phyloP scores from a whole-genome alignment of 2,888 invertebrate species.

The Drosophila tripunctata region DNA sequence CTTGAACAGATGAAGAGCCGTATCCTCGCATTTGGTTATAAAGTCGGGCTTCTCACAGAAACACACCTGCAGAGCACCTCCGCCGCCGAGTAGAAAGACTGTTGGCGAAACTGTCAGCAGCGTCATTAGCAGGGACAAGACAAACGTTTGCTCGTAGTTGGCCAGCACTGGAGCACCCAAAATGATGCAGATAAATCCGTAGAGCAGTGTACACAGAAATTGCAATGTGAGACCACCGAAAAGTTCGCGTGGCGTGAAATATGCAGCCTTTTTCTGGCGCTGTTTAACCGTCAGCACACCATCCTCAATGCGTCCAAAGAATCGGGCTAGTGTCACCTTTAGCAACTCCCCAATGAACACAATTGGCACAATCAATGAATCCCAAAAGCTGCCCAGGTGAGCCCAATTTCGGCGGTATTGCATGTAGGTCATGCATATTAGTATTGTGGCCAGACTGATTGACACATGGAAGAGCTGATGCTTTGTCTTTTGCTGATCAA shows the following conservation, averaged over 20 bases:
- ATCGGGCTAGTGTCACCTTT: slow-evolving; percentile 80
- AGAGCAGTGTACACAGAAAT: slow-evolving; percentile 80
- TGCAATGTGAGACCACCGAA: slow-evolving; percentile 80
- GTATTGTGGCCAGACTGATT: slow-evolving; percentile 81
- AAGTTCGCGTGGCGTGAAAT: slow-evolving; percentile 80
- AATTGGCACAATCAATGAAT: slow-evolving; percentile 82
- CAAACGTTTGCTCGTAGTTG: slow-evolving; percentile 83
- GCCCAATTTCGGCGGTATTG: slow-evolving; percentile 82
- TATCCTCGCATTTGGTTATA: slow-evolving; percentile 82
- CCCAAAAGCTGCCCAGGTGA: slow-evolving; percentile 82
- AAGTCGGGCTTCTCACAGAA: slow-evolving; percentile 84
- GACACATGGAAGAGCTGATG: slow-evolving; percentile 84
- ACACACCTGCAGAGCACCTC: slow-evolving; percentile 83
- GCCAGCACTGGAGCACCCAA: slow-evolving; percentile 84
- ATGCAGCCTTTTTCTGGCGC: slow-evolving; percentile 77
- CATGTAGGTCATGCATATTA: slow-evolving; percentile 83
- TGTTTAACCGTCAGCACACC: slow-evolving; percentile 75
- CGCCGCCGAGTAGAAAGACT: slow-evolving; percentile 82
- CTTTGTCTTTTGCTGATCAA: slow-evolving; percentile 83
- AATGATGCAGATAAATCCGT: slow-evolving; percentile 83
- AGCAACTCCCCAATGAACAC: slow-evolving; percentile 82
- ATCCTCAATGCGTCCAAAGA: slow-evolving; percentile 78
- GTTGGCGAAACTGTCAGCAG: slow-evolving; percentile 83
- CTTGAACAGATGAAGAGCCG: slow-evolving; percentile 82
- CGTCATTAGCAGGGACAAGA: slow-evolving; percentile 82